These are phyloP conservation scores for Poecile montanus DNA, from an alignment of 2,797 vertebrate genomes.

Conservation along the genomic window DNA sequence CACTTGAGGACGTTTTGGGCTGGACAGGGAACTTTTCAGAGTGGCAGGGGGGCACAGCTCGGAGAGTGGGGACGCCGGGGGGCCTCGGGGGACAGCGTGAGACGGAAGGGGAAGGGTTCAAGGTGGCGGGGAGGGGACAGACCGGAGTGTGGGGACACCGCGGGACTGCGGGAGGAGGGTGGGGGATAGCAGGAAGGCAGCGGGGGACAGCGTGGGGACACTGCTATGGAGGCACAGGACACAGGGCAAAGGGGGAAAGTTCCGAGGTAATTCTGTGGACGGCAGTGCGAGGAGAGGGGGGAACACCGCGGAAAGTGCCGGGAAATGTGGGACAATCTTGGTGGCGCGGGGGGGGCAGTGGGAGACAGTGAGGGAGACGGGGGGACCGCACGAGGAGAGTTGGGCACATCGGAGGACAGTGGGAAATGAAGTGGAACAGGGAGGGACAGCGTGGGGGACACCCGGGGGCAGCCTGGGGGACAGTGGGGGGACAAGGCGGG, in stretches of 20 bases:
- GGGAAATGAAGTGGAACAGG: neutral
- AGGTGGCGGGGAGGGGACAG: neutral
- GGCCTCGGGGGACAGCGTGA: neutral
- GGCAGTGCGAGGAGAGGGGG: neutral
- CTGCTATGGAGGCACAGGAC: neutral
- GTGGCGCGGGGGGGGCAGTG: neutral
- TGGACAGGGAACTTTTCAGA: neutral
- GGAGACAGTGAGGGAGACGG: neutral
- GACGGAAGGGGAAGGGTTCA: too few relatives aligned
- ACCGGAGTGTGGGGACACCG: neutral
- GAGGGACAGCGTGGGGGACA: neutral
- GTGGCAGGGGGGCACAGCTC: neutral
- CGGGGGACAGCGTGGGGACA: neutral
- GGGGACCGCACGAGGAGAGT: neutral
- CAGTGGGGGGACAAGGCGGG: neutral
- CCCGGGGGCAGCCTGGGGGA: neutral
- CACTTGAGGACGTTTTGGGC: neutral
- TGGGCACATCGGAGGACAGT: neutral
- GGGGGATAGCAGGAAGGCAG: too few relatives aligned
- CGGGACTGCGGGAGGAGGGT: neutral
- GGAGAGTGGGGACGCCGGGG: neutral
- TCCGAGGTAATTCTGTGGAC: neutral
- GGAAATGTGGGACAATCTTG: neutral
- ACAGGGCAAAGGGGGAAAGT: too few relatives aligned
- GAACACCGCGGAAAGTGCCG: neutral